Percentiles rank a stretch among this genome's conserved stretches.
phyloP scores from a whole-genome alignment of 2,888 invertebrate genomes.

The Autographa pulchrina region DNA sequence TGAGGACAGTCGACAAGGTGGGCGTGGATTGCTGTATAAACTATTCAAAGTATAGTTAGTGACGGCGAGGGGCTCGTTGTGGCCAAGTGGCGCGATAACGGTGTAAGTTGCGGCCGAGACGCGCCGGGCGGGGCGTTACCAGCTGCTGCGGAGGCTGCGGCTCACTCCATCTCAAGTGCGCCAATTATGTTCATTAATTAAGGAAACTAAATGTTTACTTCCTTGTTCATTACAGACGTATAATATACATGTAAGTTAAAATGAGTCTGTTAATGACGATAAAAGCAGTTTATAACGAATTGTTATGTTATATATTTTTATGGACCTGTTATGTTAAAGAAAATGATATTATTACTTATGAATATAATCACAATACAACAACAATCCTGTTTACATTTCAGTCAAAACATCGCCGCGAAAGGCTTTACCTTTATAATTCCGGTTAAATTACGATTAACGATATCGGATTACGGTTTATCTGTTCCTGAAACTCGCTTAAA shows the following conservation, averaged over 20 bases:
- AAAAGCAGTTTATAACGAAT: no score
- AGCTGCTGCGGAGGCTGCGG: neutral
- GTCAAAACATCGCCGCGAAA: neutral
- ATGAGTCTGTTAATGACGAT: no score
- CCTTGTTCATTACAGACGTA: neutral
- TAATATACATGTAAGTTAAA: no score
- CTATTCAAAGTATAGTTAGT: conserved; percentile 41
- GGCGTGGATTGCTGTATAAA: conserved; percentile 32
- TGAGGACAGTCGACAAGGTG: neutral
- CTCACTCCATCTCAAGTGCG: neutral
- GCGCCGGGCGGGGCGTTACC: conserved; percentile 11
- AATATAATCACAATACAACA: neutral
- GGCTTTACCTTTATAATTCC: conserved; percentile 11
- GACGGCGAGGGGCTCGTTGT: conserved; percentile 2
- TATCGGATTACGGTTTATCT: conserved; percentile 18
- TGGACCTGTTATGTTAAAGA: no score
- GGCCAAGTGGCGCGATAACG: conserved; percentile 31
- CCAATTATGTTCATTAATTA: neutral
- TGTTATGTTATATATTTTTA: no score
- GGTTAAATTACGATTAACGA: conserved; percentile 16
- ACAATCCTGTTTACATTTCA: neutral
- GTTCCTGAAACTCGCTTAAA: conserved; percentile 7
- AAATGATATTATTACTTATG: no score
- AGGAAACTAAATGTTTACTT: neutral
- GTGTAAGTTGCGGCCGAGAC: conserved; percentile 23